Base-by-base conservation (phyloP, 2,888 invertebrate genomes). In the Archips crataeganus region DNA sequence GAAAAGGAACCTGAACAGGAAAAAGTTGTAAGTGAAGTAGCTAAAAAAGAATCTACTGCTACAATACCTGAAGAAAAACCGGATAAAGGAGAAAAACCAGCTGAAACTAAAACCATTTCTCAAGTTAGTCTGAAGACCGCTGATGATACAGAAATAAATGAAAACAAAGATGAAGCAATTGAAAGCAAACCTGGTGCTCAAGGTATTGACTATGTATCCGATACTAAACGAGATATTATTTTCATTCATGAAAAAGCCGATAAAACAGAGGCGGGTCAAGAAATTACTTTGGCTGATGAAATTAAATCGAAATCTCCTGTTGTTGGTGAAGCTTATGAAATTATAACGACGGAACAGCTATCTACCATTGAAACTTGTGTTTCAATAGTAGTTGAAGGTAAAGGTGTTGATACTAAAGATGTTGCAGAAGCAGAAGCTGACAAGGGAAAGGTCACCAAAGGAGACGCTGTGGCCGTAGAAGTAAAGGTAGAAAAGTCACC, bases 341-440 rank as follows among this genome's bases (percentile, higher is more conserved):
- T 74, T 13, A 74, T 74, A 61, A 74, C 70, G 11, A 74, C 65
- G 49, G 64, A 74, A 61, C 74, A 74, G 36, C 59, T 74, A 32
- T 74, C 74, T 65, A 70, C 74, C 32, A 45, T 70, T 32, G 74
- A 74, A 57, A 74, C 70, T 47, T 62, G 42, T 63, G 66, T 70
- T 8, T 70, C 70, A 6, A 70, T 74, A 62, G 51, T 70, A 34
- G 47, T 74, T 62, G 70, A 74, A 47, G 66, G 66, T 59, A 70
- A 66, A 49, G 47, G 15, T 59, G 13, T 45, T 70, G 70, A 74
- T n/a, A 47, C 9, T 64, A 63, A 36, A 57, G 60, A 60, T 65
- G 62, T 74, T 63, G 47, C 70, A 70, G 74, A 74, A n/a, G 45
- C 45, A 36, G 62, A 62, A 42, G n/a, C 60, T 11, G 62, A 2